A percentile compares a stretch with the other conserved stretches of the same genome.
Evolutionary conservation across 1,140 invertebrate genomes (phyloP).

Genomic region (Ridgeia piscesae): DNA sequence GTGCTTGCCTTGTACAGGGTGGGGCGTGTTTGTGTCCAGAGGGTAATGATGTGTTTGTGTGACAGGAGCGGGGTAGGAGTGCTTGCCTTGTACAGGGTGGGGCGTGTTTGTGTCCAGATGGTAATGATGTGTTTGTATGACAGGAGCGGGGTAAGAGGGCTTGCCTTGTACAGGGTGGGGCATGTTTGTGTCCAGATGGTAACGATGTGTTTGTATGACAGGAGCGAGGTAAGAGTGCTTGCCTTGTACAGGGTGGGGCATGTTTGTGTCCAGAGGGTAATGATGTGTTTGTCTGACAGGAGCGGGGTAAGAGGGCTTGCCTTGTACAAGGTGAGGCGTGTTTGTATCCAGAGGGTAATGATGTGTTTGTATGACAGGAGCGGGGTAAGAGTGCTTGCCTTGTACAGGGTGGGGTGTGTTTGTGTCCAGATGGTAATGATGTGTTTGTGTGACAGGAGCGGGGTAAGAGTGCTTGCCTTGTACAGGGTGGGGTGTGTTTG

Average conservation of each 20-base stretch:
- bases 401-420: not conserved
- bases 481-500: not conserved
- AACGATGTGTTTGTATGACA: not conserved
- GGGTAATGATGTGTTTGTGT: not conserved
- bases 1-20: not conserved
- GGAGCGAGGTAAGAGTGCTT: conserved; percentile 5
- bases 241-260: too few species aligned
- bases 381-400: conserved; percentile 7
- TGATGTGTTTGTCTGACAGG: too few species aligned
- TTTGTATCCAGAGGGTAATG: not conserved
- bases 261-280: too few species aligned
- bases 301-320: not conserved
- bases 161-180: not conserved
- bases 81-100: too few species aligned
- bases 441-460: too few species aligned
- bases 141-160: not conserved
- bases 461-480: not conserved
- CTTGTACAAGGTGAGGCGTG: not conserved
- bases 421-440: too few species aligned
- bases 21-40: not conserved
- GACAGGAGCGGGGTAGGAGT: conserved; percentile 7
- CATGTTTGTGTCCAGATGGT: too few species aligned
- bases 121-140: too few species aligned
- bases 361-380: not conserved
- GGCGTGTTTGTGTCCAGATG: too few species aligned